phyloP scores from a whole-genome alignment of 2,113 vertebrate genomes.

The Plecturocebus donacophilus region DNA sequence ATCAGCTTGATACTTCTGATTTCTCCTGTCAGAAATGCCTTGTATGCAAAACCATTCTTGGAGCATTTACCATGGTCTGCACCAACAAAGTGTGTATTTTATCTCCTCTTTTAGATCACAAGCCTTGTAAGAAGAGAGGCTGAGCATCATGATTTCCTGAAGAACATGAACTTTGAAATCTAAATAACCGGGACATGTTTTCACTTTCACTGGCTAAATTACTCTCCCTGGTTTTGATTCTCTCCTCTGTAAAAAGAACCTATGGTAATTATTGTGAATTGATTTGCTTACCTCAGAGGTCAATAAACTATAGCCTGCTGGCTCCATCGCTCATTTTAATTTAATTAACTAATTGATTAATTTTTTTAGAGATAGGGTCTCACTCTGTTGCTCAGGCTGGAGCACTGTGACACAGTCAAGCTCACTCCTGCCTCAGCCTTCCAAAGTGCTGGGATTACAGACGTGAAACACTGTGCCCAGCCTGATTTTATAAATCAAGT shows the following conservation, averaged over 20 bases:
- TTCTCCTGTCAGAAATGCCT: not conserved
- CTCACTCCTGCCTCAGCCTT: no score
- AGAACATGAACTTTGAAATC: not conserved
- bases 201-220: not conserved
- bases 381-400: not conserved
- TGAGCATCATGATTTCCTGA: not conserved
- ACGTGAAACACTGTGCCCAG: no score
- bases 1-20: not conserved
- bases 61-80: not conserved
- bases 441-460: no score
- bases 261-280: not conserved
- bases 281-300: not conserved
- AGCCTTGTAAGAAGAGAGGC: not conserved
- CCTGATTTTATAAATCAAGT: conserved; percentile 18
- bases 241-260: not conserved
- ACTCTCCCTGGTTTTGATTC: not conserved
- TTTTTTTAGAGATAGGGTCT: not conserved
- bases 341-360: no score
- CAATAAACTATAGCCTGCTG: not conserved
- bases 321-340: not conserved
- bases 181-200: conserved; percentile 35
- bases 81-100: not conserved
- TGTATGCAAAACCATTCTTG: not conserved
- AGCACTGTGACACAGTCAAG: no score
- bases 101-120: not conserved